phyloP scores from a whole-genome alignment of 2,888 invertebrate species.

The Prosopocoilus inquinatus region DNA sequence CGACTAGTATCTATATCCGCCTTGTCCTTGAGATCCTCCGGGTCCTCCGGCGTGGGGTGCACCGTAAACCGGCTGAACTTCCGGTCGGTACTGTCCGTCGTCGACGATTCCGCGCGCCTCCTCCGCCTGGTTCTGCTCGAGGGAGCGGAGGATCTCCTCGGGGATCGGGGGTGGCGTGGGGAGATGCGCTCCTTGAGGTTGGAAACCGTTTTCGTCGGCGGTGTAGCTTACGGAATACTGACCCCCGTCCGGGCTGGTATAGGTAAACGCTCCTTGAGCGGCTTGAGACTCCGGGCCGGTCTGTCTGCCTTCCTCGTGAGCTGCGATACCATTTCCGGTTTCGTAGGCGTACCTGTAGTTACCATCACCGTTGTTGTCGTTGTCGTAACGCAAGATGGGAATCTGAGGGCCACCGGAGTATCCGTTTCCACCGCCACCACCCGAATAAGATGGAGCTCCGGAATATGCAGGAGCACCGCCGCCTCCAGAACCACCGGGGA shows the following conservation, averaged over 20 bases:
- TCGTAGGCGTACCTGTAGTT: slow-evolving; percentile 51
- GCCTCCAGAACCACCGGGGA: slow-evolving; percentile 19
- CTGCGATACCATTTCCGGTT: slow-evolving; percentile 65
- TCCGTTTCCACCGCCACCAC: slow-evolving; percentile 27
- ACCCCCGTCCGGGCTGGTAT: slow-evolving; percentile 60
- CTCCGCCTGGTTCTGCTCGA: slow-evolving; percentile 49
- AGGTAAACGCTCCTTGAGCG: slow-evolving; percentile 58
- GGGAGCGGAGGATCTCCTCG: slow-evolving; percentile 55
- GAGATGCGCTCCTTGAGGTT: slow-evolving; percentile 53
- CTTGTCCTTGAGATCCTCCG: slow-evolving; percentile 13
- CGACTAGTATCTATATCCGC: slow-evolving; percentile 8
- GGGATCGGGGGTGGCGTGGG: slow-evolving; percentile 63
- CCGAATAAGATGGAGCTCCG: slow-evolving; percentile 28
- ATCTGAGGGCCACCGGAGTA: slow-evolving; percentile 37
- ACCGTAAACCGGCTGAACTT: slow-evolving; percentile 12
- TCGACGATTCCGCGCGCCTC: slow-evolving; percentile 30
- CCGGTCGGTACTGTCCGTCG: slow-evolving; percentile 19
- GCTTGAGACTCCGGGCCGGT: slow-evolving; percentile 17
- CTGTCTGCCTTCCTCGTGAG: slow-evolving; percentile 52
- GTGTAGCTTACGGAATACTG: slow-evolving; percentile 56
- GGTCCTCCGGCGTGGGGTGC: slow-evolving; percentile 1
- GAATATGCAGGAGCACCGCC: slow-evolving; percentile 24
- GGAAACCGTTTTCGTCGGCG: slow-evolving; percentile 62
- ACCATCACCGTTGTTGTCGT: slow-evolving; percentile 43
- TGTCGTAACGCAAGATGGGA: slow-evolving; percentile 39